phyloP scores from a whole-genome alignment of 2,797 vertebrate species.

The Taeniopygia guttata region DNA sequence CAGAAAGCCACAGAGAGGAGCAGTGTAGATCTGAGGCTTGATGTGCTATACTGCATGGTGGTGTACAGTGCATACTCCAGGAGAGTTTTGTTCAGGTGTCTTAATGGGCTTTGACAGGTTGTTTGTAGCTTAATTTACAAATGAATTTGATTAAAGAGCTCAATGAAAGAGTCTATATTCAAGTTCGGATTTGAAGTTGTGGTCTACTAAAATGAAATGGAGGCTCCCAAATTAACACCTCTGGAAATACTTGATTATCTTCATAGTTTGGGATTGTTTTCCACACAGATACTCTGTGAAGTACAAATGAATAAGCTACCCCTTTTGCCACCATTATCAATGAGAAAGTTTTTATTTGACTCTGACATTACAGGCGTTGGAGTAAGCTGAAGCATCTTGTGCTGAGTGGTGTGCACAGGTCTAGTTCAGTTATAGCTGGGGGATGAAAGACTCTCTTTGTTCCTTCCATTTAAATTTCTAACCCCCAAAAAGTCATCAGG shows the following conservation, averaged over 20 bases:
- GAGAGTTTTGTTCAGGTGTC: not conserved
- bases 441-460: not conserved
- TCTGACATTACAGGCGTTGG: not conserved
- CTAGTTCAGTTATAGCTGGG: not conserved
- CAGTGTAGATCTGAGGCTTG: not conserved
- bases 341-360: not conserved
- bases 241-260: slow-evolving; percentile 26
- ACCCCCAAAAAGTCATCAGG: not conserved
- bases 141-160: not conserved
- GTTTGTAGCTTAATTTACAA: slow-evolving; percentile 10
- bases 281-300: not conserved
- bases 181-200: slow-evolving; percentile 1
- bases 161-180: slow-evolving; percentile 12
- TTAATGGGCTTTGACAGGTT: slow-evolving; percentile 18
- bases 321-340: not conserved
- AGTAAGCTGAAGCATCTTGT: not conserved
- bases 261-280: slow-evolving; percentile 9
- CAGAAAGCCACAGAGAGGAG: not conserved
- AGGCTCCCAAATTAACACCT: slow-evolving; percentile 39
- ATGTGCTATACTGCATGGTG: not conserved
- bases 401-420: not conserved
- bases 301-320: not conserved
- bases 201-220: not conserved
- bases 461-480: not conserved
- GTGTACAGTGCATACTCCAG: not conserved